Percentiles rank a stretch among this genome's conserved stretches.
Conservation (phyloP, 2,888 invertebrate genomes). For the Aproaerema taeniolella region DNA sequence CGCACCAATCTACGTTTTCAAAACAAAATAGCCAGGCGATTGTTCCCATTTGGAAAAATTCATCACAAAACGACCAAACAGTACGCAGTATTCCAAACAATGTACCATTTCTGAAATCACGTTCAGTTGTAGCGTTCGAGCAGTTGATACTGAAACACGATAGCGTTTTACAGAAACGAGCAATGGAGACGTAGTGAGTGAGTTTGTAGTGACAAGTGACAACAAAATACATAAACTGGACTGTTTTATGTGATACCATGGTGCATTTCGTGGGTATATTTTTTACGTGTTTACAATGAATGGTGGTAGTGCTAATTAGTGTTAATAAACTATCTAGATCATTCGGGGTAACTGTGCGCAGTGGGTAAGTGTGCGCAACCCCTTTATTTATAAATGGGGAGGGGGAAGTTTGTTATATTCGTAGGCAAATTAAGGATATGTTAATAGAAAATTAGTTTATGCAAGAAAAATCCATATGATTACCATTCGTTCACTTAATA, state of each 20-base stretch:
- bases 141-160: conserved; percentile 34
- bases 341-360: too few relatives aligned
- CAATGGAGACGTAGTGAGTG: conserved; percentile 55
- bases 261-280: conserved; percentile 46
- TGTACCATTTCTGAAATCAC: conserved; percentile 36
- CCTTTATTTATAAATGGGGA: too few relatives aligned
- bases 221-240: conserved; percentile 36
- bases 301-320: too few relatives aligned
- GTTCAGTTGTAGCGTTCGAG: conserved; percentile 30
- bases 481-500: too few relatives aligned
- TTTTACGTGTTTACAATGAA: too few relatives aligned
- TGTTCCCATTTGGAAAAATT: conserved; percentile 64
- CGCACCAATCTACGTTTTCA: conserved; percentile 58
- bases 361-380: too few relatives aligned
- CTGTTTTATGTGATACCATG: conserved; percentile 38
- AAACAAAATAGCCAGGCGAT: conserved; percentile 61
- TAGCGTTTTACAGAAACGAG: conserved; percentile 28
- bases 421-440: too few relatives aligned
- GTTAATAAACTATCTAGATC: too few relatives aligned
- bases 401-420: too few relatives aligned
- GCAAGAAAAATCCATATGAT: too few relatives aligned
- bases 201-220: conserved; percentile 36
- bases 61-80: conserved; percentile 68
- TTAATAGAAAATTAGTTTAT: too few relatives aligned
- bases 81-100: conserved; percentile 60